Conservation (phyloP, 2,797 vertebrate genomes). For the Betta splendens region DNA sequence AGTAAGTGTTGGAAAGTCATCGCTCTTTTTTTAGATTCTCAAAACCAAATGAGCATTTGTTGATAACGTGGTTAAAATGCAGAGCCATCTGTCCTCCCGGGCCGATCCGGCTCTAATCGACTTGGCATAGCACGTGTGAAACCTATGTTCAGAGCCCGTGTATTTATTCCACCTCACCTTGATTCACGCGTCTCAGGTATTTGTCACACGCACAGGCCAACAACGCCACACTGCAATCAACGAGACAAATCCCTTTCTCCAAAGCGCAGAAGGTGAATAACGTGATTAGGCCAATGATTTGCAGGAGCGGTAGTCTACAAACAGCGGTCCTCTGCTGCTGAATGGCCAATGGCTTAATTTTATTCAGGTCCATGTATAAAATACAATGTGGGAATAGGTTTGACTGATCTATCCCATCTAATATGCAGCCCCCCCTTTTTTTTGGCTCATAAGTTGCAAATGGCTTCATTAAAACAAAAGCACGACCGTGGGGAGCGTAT, state of each 20-base stretch:
- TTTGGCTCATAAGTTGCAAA: conserved; percentile 94
- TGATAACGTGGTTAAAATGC: no score
- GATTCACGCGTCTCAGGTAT: no score
- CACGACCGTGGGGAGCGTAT: conserved; percentile 92
- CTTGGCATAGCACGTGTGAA: not conserved
- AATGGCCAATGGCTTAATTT: conserved; percentile 70
- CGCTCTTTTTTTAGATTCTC: not conserved
- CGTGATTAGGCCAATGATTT: conserved; percentile 53
- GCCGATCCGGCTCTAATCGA: not conserved
- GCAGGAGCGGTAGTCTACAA: conserved; percentile 37
- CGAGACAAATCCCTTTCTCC: conserved; percentile 16
- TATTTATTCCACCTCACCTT: no score
- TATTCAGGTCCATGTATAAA: conserved; percentile 89
- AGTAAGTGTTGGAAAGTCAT: not conserved
- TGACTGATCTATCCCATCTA: conserved; percentile 94
- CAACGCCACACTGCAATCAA: no score
- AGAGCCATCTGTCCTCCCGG: not conserved
- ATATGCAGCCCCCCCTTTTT: conserved; percentile 79
- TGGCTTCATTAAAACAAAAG: conserved; percentile 99
- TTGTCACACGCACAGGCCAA: no score
- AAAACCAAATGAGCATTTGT: not conserved
- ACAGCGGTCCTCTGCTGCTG: conserved; percentile 24
- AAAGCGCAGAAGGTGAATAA: conserved; percentile 45
- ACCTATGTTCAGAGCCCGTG: no score
- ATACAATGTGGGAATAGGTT: conserved; percentile 92